Evolutionary conservation across 1,140 invertebrate species (phyloP), one percentile per base, ranked within the genome.

Genomic region (Panulirus ornatus): DNA sequence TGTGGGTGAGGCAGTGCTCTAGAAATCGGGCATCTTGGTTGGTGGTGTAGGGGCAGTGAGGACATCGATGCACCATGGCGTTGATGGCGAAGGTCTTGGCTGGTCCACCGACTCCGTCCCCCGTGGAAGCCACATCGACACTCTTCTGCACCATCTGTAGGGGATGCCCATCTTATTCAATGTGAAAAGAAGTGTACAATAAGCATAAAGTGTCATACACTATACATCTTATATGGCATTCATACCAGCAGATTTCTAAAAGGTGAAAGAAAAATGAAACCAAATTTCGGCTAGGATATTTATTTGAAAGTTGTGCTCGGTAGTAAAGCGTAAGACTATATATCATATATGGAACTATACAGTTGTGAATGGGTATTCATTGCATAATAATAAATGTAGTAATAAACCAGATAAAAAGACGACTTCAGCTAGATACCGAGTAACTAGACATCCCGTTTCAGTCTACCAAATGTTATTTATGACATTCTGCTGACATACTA

Each of bases 71-170:
- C 27, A 66, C 2, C 58, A 30, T 47, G 44, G 30, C 38, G 78
- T 34, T 58, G 78, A 36, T 36, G 51, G 11, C n/a, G 44, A 6
- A 22, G 78, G 22, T 36, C 47, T 81, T 58, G 51, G 1, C 44
- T 9, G 51, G 47, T 38, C 47, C 36, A 8, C 11, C 36, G 1
- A 19, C 71, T 38, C 71, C 30, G 22, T 44, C 78, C 16, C 47
- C 78, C 78, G 30, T 5, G 30, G 58, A 11, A 66, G 8, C 58
- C 47, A 58, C 30, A 22, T 81, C 47, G 30, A 14, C 51, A 54
- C 47, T 81, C 47, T 54, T 16, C 78, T n/a, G 78, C 78, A 54
- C 34, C 78, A 81, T 54, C 78, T 81, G 78, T 81, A 47, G 58
- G 44, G 78, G 78, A 81, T 81, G 51, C 47, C 51, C 78, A 16